phyloP scores from a whole-genome alignment of 1,140 invertebrate genomes.

The Platorchestia sp. region DNA sequence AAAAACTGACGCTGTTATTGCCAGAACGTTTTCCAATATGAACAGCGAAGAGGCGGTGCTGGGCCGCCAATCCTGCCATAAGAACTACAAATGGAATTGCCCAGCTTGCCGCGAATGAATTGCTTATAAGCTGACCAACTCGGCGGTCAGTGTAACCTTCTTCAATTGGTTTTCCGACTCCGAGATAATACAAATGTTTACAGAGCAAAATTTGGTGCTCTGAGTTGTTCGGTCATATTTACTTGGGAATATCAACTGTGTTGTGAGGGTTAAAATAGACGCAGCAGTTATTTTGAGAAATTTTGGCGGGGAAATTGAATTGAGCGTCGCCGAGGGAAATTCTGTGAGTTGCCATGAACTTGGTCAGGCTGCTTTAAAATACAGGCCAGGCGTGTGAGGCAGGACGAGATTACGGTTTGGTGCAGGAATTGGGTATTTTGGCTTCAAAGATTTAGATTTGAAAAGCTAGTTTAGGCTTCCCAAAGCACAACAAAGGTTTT shows the following conservation, averaged over 20 bases:
- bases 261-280: not conserved
- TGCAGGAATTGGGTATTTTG: no score
- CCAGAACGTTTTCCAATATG: not conserved
- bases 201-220: not conserved
- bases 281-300: not conserved
- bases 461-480: not conserved
- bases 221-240: not conserved
- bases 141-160: not conserved
- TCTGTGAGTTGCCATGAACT: not conserved
- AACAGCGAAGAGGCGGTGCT: not conserved
- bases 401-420: not conserved
- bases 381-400: not conserved
- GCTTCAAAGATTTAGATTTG: not conserved
- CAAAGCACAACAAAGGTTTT: no score
- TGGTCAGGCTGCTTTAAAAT: not conserved
- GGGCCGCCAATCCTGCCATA: conserved; percentile 2
- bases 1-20: not conserved
- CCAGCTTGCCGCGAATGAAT: not conserved
- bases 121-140: conserved; percentile 11
- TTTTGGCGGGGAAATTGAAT: not conserved
- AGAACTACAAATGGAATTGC: conserved; percentile 43
- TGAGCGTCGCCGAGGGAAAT: not conserved
- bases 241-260: not conserved
- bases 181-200: not conserved
- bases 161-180: not conserved